Conservation (phyloP, 2,113 vertebrate species). For the Pogonocichla stellata region DNA sequence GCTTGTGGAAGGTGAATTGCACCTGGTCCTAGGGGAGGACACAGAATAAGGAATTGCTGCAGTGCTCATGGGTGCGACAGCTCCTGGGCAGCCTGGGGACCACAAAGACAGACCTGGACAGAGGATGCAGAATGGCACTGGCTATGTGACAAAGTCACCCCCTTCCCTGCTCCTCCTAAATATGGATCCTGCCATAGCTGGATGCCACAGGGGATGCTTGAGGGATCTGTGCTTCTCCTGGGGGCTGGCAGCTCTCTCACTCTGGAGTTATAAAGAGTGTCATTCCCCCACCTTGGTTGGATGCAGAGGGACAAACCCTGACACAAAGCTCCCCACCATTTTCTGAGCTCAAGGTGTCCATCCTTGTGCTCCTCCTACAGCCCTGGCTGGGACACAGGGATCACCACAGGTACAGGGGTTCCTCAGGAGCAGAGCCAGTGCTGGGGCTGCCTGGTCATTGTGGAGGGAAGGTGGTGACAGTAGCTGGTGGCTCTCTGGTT, state of each 20-base stretch:
- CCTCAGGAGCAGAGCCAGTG: fast-evolving
- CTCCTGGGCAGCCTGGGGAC: too few relatives aligned
- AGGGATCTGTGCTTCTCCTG: not conserved
- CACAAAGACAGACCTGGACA: not conserved
- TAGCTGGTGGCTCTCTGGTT: not conserved
- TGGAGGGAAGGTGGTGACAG: not conserved
- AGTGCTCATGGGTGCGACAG: not conserved
- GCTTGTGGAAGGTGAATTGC: not conserved
- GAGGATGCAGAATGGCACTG: fast-evolving
- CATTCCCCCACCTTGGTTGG: too few relatives aligned
- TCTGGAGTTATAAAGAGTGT: not conserved
- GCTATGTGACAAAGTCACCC: not conserved
- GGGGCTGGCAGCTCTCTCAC: not conserved
- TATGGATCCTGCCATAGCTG: fast-evolving
- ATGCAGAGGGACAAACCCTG: not conserved
- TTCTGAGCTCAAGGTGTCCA: not conserved
- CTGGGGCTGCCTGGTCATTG: not conserved
- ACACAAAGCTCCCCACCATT: not conserved
- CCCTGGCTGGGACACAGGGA: not conserved
- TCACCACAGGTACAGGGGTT: fast-evolving
- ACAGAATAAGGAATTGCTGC: not conserved
- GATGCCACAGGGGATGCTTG: not conserved
- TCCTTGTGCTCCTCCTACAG: not conserved
- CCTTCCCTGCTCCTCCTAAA: not conserved
- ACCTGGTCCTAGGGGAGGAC: fast-evolving